phyloP scores from a whole-genome alignment of 2,797 vertebrate genomes.

The Gymnothorax reevesii region DNA sequence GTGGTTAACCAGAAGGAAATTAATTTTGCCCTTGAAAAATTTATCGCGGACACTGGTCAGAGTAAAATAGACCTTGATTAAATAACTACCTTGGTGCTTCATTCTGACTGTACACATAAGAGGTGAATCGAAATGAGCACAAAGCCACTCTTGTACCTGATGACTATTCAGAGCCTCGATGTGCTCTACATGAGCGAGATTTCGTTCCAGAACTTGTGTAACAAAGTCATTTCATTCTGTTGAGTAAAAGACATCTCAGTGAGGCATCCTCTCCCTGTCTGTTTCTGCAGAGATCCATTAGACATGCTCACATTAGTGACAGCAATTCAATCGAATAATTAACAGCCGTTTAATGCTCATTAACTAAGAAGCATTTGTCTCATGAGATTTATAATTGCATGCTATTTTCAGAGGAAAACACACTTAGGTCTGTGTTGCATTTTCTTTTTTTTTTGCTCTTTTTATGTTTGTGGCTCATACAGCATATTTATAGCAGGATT shows the following conservation, averaged over 20 bases:
- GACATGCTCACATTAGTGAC: slow-evolving; percentile 69
- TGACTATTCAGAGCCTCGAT: not conserved
- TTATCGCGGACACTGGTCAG: not conserved
- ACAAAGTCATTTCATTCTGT: not conserved
- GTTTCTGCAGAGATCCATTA: slow-evolving; percentile 56
- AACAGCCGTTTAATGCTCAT: slow-evolving; percentile 75
- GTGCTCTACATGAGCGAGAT: not conserved
- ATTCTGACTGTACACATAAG: not conserved
- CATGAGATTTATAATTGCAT: slow-evolving; percentile 72
- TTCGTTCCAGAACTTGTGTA: not conserved
- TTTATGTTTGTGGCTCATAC: not conserved
- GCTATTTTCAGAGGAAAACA: slow-evolving; percentile 64
- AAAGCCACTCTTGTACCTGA: not conserved
- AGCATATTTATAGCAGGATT: not conserved
- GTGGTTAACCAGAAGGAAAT: not conserved
- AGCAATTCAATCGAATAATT: slow-evolving; percentile 79
- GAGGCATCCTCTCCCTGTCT: not conserved
- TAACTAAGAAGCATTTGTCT: slow-evolving; percentile 71
- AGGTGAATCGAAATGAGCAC: not conserved
- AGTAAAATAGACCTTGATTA: not conserved
- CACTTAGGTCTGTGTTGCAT: slow-evolving; percentile 46
- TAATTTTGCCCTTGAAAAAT: not conserved
- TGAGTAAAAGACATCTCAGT: not conserved
- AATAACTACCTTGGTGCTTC: not conserved
- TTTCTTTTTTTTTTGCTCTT: slow-evolving; percentile 52